Base-by-base conservation (phyloP, 2,888 invertebrate species). In the Polymixis lichenea region DNA sequence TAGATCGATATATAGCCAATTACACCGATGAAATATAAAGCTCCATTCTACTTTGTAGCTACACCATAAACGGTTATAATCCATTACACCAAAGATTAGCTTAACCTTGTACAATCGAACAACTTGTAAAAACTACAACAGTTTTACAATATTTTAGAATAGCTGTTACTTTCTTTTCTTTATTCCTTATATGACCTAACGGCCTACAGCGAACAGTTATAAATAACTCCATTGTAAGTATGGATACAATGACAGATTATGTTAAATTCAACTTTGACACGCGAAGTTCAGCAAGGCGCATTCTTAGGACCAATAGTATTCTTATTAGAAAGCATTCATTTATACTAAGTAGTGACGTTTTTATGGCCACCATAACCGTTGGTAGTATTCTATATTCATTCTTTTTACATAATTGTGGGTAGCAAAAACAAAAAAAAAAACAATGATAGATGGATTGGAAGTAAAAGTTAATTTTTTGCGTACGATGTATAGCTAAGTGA, bases 271-370 rank as follows among this genome's bases (percentile, higher is more conserved):
- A 77, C 72, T 72, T 78, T 77, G 82, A 81, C 90, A 90, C 90
- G 91, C 90, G 85, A 90, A 83, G 85, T 90, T 83, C 83, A 86
- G 71, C 88, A 88, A 60, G 90, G 88, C 56, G 49, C 82, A 78
- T 53, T 75, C 58, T 60, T 88, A 62, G 88, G 86, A 60, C 89
- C 89, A 69, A 78, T 82, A 79, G 72, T 82, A 86, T 88, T 90
- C 85, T 78, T 88, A 87, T 88, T 88, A 88, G 89, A 90, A 87
- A 89, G 88, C 81, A 68, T 75, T 78, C 72, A 82, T 84, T 79
- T 85, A 85, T 83, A 83, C 83, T 73, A 65, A 80, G 77, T 74
- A 71, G 80, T 84, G 89, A 87, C 82, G 88, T 85, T 81, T 89
- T 90, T 88, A 90, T 83, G 72, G 77, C 78, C 67, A 56, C 71